Conservation (phyloP, 2,113 vertebrate species). For the Formicarius rufipectus region DNA sequence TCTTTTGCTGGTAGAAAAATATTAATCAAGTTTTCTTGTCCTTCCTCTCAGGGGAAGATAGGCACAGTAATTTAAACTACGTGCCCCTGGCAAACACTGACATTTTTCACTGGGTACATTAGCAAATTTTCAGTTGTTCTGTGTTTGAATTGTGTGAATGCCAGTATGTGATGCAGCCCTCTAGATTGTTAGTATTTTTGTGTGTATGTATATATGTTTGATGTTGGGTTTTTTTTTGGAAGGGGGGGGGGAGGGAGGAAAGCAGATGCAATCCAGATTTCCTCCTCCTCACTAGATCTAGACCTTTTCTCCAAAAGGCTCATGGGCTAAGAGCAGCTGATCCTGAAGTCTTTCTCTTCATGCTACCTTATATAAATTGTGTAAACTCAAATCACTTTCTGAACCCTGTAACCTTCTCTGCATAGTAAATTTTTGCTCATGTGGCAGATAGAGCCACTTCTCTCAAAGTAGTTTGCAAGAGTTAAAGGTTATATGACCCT, state of each 20-base stretch:
- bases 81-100: not conserved
- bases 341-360: not conserved
- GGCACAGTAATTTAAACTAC: not conserved
- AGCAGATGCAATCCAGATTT: not conserved
- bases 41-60: not conserved
- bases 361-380: not conserved
- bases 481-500: not conserved
- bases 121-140: not conserved
- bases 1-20: not conserved
- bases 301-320: not conserved
- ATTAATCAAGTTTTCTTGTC: not conserved
- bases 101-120: not conserved
- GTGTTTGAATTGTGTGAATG: not conserved
- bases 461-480: not conserved
- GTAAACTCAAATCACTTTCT: not conserved
- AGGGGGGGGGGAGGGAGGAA: too few relatives aligned
- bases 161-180: accelerated
- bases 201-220: too few relatives aligned
- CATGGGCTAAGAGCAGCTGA: not conserved
- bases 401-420: not conserved
- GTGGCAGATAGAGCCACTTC: not conserved
- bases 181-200: not conserved
- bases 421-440: not conserved
- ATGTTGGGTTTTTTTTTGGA: too few relatives aligned
- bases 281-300: not conserved